Base-by-base conservation (phyloP, 2,888 invertebrate species). In the Clunio marinus region DNA sequence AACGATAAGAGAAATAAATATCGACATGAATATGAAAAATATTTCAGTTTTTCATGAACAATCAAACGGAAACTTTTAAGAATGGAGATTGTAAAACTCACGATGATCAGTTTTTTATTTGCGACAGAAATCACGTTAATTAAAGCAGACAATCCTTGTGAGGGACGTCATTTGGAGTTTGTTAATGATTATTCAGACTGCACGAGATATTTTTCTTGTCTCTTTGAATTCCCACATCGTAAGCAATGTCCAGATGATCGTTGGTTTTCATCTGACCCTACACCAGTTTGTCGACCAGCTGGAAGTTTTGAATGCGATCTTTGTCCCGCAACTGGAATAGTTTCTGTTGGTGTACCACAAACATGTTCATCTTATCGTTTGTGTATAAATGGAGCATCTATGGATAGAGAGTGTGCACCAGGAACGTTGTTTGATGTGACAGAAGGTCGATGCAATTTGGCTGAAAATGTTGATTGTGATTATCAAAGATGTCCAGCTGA, bases 101-200 rank as follows among this genome's bases (percentile, higher is more conserved):
- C n/a, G n/a, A n/a, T n/a, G n/a, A n/a, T n/a, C n/a, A n/a, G n/a
- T n/a, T n/a, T n/a, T n/a, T n/a, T n/a, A n/a, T n/a, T n/a, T n/a
- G n/a, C n/a, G n/a, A n/a, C n/a, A n/a, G n/a, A n/a, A n/a, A n/a
- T n/a, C n/a, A n/a, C n/a, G n/a, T n/a, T n/a, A n/a, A n/a, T n/a
- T n/a, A n/a, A 17, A 51, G 51, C 51, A n/a, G n/a, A n/a, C n/a
- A n/a, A n/a, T n/a, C 51, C 51, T 3, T 51, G 51, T 17, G 51
- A 17, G 5, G 22, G 22, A 5, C 20, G 7, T 3, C 51, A 51
- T 17, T 3, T 13, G 2, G 51, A 3, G 17, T 51, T 51, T 22
- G 51, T 51, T 2, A 51, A 51, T 13, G 51, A 51, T 22, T 51
- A 51, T n/a, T 2, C 51, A 3, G 22, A 22, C 22, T 51, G 51